Evolutionary conservation across 2,113 vertebrate species (phyloP), one percentile per base, ranked within the genome.

Genomic region (Lophotis ruficrista): DNA sequence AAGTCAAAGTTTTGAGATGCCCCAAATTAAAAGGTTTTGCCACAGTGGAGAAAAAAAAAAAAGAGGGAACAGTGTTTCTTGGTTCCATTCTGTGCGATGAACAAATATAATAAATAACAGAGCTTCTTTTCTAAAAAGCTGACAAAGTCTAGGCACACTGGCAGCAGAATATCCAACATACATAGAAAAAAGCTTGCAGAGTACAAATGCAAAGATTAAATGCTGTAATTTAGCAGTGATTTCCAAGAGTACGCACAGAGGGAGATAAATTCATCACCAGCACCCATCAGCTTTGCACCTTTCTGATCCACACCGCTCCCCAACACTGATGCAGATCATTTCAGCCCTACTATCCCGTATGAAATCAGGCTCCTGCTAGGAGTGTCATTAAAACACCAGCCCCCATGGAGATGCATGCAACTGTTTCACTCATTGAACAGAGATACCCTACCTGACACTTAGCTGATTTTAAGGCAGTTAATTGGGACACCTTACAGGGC

Each of bases 401-500:
- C 78, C 77, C 43, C 78, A 76, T 25, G 1, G 37, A 53, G 89
- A 81, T 38, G 51, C 60, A 41, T 9, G 64, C 71, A 70, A 58
- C 86, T 66, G 92, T 78, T 69, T 77, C 75, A 47, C 61, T 88
- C 90, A 37, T 7, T 73, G 70, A 88, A 23, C 50, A 54, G 75
- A 62, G 58, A 70, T 28, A 60, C 35, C 66, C 30, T 72, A 51
- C 7, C 3, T 3, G 5, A 83, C 84, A 57, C 66, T 82, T 56
- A 37, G 53, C 84, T 57, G 47, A 89, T 83, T 91, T 89, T 93
- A 93, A 86, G 91, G 75, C 66, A 37, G 56, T 60, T 96, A 94
- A 91, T 89, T 94, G 84, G 87, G 93, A 88, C 76, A 83, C 61
- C 87, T 69, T 51, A 56, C 71, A 87, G 89, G 61, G 60, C 33